Percentiles rank a stretch among this genome's conserved stretches.
phyloP scores from a whole-genome alignment of 1,140 invertebrate genomes.

The Oppia nitens region DNA sequence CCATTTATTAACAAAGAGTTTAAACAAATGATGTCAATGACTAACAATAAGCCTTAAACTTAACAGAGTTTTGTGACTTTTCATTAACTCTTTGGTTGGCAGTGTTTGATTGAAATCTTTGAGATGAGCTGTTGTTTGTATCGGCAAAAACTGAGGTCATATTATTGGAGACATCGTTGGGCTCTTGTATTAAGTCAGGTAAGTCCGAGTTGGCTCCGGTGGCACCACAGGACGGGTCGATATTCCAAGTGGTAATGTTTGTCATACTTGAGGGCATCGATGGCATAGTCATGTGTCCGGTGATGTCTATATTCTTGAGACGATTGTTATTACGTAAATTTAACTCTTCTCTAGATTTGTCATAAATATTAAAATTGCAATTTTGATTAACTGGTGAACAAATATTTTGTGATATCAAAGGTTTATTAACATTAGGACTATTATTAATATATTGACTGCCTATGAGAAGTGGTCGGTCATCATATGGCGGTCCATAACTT shows the following conservation, averaged over 20 bases:
- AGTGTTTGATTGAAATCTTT: not conserved
- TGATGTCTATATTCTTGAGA: not conserved
- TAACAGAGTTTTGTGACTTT: not conserved
- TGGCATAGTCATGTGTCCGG: not conserved
- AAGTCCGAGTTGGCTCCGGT: not conserved
- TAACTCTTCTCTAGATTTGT: not conserved
- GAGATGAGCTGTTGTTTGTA: not conserved
- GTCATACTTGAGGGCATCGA: not conserved
- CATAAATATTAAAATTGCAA: slow-evolving; percentile 9
- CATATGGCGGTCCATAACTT: slow-evolving; percentile 6
- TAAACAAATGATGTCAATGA: too few relatives aligned
- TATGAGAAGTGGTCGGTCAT: slow-evolving; percentile 8
- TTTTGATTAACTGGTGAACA: not conserved
- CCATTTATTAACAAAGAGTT: too few relatives aligned
- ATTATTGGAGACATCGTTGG: not conserved
- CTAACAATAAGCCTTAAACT: not conserved
- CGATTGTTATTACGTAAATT: not conserved
- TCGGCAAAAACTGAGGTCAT: not conserved
- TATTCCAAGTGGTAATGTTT: not conserved
- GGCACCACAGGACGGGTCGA: not conserved
- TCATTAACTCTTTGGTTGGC: not conserved
- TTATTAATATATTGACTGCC: not conserved
- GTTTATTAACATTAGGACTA: not conserved
- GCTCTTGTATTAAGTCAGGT: not conserved
- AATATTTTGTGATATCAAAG: not conserved